Evolutionary conservation across 2,113 vertebrate genomes (phyloP).

Genomic region (Patagioenas fasciata): DNA sequence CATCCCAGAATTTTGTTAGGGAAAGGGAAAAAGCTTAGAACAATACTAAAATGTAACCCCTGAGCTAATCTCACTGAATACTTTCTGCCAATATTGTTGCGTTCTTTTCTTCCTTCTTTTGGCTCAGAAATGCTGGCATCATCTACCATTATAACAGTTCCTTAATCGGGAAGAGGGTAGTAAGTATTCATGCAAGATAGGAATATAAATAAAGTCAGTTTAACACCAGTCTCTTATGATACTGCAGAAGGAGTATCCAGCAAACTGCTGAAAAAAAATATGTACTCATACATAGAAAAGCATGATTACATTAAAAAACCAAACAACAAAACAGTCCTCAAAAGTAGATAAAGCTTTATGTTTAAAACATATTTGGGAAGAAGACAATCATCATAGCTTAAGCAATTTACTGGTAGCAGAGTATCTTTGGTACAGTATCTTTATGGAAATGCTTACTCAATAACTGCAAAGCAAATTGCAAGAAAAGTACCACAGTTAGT

Average conservation of each 20-base stretch:
- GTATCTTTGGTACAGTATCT: not conserved
- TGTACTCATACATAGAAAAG: not conserved
- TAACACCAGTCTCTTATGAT: not conserved
- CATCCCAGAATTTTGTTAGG: not conserved
- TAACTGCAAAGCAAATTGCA: not conserved
- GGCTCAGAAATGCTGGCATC: not conserved
- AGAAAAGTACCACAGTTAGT: not conserved
- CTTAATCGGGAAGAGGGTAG: not conserved
- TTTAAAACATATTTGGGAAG: not conserved
- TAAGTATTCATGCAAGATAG: not conserved
- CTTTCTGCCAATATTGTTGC: not conserved
- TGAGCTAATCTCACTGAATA: not conserved
- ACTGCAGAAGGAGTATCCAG: not conserved
- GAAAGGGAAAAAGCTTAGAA: not conserved
- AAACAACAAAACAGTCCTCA: not conserved
- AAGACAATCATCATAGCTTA: not conserved
- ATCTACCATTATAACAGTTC: not conserved
- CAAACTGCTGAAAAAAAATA: not conserved
- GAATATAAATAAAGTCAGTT: not conserved
- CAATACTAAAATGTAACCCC: not conserved
- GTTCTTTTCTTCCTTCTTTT: not conserved
- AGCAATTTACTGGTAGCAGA: not conserved
- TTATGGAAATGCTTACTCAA: not conserved
- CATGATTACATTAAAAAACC: not conserved
- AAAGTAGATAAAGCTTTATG: not conserved